These are phyloP conservation scores for Phytoseiulus persimilis DNA, from an alignment of 2,888 invertebrate genomes.

Conservation along the genomic window DNA sequence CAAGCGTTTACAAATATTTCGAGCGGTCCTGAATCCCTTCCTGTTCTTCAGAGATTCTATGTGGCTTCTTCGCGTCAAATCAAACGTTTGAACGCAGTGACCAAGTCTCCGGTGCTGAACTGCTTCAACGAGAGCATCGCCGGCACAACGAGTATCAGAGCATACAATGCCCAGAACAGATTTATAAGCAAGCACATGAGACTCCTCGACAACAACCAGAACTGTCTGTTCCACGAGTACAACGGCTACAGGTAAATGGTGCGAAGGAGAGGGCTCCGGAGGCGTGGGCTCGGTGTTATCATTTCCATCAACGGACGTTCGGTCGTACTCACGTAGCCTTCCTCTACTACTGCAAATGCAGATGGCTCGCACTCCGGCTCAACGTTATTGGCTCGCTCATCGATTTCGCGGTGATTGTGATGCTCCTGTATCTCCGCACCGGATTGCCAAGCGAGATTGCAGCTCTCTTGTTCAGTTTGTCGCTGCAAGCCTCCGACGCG, in stretches of 20 bases:
- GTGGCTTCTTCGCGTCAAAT: constrained; percentile 51
- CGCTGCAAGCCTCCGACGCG: constrained; percentile 48
- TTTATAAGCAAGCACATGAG: constrained; percentile 54
- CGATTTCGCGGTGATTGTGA: neutral
- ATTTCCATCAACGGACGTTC: too few species aligned
- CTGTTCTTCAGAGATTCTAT: constrained; percentile 44
- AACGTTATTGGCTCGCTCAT: neutral
- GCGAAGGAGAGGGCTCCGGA: too few species aligned
- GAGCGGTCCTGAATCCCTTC: neutral
- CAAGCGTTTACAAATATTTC: neutral
- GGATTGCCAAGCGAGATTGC: constrained; percentile 52
- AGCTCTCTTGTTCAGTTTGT: constrained; percentile 54
- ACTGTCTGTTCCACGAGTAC: constrained; percentile 47
- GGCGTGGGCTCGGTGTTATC: too few species aligned
- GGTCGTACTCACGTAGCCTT: too few species aligned
- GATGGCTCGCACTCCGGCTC: constrained; percentile 20
- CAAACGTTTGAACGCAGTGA: constrained; percentile 55
- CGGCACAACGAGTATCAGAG: constrained; percentile 52
- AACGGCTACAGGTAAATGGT: constrained; percentile 41
- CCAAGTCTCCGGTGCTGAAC: constrained; percentile 57
- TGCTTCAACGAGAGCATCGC: constrained; percentile 56
- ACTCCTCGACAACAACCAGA: constrained; percentile 53
- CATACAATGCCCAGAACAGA: constrained; percentile 45
- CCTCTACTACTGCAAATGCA: too few species aligned
- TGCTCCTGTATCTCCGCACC: neutral